Evolutionary conservation across 2,113 vertebrate genomes (phyloP).

Genomic region (Oreochromis spilurus): DNA sequence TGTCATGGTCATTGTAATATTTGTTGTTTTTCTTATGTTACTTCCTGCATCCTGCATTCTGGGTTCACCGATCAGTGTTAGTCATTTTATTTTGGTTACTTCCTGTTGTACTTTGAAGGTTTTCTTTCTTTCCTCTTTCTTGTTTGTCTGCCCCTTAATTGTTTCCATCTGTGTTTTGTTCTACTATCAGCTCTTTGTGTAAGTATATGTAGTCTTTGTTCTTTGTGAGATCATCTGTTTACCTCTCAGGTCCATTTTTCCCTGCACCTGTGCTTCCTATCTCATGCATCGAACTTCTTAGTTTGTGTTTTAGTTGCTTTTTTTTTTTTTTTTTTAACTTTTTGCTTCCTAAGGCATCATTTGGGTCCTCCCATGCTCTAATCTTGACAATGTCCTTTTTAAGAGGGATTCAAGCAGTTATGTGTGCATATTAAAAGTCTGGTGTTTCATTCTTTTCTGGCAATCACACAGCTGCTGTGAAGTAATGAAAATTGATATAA

Average conservation of each 20-base stretch:
- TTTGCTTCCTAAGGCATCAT: neutral
- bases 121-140: neutral
- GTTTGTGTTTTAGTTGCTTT: neutral
- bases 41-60: neutral
- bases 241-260: neutral
- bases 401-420: neutral
- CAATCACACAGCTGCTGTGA: neutral
- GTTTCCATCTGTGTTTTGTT: neutral
- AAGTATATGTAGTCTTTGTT: neutral
- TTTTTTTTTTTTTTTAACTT: neutral
- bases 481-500: accelerated
- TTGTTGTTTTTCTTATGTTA: neutral
- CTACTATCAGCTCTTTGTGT: neutral
- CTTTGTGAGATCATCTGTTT: neutral
- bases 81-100: neutral
- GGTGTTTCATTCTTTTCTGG: neutral
- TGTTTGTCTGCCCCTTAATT: neutral
- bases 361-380: neutral
- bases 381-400: neutral
- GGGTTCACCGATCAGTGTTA: accelerated
- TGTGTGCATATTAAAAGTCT: neutral
- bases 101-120: neutral
- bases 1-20: accelerated
- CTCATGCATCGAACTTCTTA: neutral
- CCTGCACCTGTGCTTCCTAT: neutral